Conservation (phyloP, 2,888 invertebrate genomes). For the Scaptomyza reducta region DNA sequence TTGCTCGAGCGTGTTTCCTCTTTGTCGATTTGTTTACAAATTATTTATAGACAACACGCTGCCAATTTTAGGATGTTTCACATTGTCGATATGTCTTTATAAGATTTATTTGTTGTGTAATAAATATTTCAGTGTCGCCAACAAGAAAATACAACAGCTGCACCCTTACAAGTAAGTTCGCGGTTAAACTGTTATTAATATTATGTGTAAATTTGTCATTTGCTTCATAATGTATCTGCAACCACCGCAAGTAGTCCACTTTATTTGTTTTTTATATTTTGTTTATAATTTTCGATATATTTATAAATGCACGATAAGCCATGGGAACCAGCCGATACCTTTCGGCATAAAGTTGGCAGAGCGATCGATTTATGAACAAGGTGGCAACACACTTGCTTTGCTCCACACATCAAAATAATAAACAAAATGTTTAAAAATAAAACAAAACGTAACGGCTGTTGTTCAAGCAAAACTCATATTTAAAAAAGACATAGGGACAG, state of each 20-base stretch:
- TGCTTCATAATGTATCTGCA: constrained; percentile 7
- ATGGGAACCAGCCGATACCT: constrained; percentile 35
- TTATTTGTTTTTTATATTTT: constrained; percentile 53
- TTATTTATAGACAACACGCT: constrained; percentile 66
- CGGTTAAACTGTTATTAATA: constrained; percentile 30
- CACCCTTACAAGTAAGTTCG: constrained; percentile 47
- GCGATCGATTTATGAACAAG: constrained; percentile 19
- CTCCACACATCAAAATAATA: constrained; percentile 52
- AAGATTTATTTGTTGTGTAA: constrained; percentile 78
- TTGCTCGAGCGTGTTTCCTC: constrained; percentile 50
- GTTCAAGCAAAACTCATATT: constrained; percentile 49
- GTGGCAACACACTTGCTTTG: constrained; percentile 37
- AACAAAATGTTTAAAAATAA: constrained; percentile 71
- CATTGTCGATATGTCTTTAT: constrained; percentile 53
- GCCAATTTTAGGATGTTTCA: constrained; percentile 57
- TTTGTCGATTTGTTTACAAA: constrained; percentile 68
- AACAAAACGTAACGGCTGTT: constrained; percentile 55
- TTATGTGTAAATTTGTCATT: constrained; percentile 20
- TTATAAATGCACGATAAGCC: constrained; percentile 26
- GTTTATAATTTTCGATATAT: constrained; percentile 53
- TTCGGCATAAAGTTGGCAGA: constrained; percentile 30
- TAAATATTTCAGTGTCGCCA: constrained; percentile 67
- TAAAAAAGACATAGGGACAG: constrained; percentile 22
- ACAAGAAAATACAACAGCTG: constrained; percentile 50
- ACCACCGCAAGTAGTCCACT: constrained; percentile 14